phyloP scores from a whole-genome alignment of 2,888 invertebrate species.

The Leucophenga maculata region DNA sequence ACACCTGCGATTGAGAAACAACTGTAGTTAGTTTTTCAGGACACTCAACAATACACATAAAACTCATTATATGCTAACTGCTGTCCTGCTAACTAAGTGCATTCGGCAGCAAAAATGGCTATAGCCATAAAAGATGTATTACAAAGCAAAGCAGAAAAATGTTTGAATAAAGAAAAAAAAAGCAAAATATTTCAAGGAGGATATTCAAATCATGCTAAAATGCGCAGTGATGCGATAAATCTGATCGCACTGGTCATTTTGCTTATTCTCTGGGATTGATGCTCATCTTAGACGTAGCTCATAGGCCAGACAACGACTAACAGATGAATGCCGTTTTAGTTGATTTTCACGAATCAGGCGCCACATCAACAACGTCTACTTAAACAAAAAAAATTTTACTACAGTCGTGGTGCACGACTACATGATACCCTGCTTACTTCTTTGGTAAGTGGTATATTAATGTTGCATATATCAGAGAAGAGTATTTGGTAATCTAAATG shows the following conservation, averaged over 20 bases:
- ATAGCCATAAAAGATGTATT: no score
- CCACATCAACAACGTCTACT: slow-evolving; percentile 36
- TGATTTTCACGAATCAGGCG: slow-evolving; percentile 37
- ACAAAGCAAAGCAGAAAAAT: no score
- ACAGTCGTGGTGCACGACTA: not conserved
- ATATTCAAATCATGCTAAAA: slow-evolving; percentile 10
- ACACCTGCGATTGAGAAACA: slow-evolving; percentile 55
- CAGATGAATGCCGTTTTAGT: slow-evolving; percentile 18
- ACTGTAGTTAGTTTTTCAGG: no score
- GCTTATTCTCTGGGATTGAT: slow-evolving; percentile 1
- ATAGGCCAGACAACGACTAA: slow-evolving; percentile 8
- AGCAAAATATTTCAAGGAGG: slow-evolving; percentile 7
- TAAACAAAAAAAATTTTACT: not conserved
- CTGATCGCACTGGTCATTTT: slow-evolving; percentile 26
- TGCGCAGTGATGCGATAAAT: slow-evolving; percentile 22
- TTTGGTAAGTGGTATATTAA: no score
- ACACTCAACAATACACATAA: no score
- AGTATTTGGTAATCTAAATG: no score
- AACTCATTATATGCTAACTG: no score
- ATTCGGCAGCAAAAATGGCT: no score
- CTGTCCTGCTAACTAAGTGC: no score
- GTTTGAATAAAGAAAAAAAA: not conserved
- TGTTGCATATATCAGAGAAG: no score
- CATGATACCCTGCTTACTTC: no score
- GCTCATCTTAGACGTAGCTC: slow-evolving; percentile 52